Evolutionary conservation across 1,140 invertebrate genomes (phyloP).

Genomic region (Drosophila asahinai): DNA sequence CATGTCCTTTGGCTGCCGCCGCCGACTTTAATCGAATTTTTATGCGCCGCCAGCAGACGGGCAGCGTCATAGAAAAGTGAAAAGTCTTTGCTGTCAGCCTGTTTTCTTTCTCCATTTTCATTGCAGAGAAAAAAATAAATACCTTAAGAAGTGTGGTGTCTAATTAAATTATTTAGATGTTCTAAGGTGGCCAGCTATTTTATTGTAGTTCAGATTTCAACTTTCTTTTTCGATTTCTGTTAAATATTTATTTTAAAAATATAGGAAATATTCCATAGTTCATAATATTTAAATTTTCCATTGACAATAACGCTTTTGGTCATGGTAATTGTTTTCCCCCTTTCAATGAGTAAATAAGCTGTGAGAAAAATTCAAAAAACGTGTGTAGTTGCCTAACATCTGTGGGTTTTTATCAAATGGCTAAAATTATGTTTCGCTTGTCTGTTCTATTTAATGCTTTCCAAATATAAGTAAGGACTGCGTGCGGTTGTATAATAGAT

Average conservation of each 20-base stretch:
- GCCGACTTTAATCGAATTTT: conserved; percentile 64
- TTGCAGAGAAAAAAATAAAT: background rate
- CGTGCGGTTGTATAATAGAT: background rate
- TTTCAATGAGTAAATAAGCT: background rate
- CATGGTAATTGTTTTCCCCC: too few species aligned
- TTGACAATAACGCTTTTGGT: background rate
- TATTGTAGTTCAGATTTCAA: too few species aligned
- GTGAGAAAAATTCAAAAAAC: background rate
- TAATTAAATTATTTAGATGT: too few species aligned
- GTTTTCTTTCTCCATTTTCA: background rate
- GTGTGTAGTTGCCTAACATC: background rate
- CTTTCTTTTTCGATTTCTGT: too few species aligned
- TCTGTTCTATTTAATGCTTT: too few species aligned
- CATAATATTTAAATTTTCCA: background rate
- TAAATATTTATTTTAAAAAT: too few species aligned
- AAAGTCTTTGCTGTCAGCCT: conserved; percentile 32
- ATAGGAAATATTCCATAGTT: background rate
- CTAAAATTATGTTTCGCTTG: background rate
- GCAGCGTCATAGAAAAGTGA: conserved; percentile 12
- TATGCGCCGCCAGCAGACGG: conserved; percentile 39
- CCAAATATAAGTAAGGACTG: too few species aligned
- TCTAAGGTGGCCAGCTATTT: too few species aligned
- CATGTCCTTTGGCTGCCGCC: conserved; percentile 22
- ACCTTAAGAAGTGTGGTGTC: too few species aligned
- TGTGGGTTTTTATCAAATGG: background rate